phyloP scores from a whole-genome alignment of 2,888 invertebrate species.

The Cephus pulcher region DNA sequence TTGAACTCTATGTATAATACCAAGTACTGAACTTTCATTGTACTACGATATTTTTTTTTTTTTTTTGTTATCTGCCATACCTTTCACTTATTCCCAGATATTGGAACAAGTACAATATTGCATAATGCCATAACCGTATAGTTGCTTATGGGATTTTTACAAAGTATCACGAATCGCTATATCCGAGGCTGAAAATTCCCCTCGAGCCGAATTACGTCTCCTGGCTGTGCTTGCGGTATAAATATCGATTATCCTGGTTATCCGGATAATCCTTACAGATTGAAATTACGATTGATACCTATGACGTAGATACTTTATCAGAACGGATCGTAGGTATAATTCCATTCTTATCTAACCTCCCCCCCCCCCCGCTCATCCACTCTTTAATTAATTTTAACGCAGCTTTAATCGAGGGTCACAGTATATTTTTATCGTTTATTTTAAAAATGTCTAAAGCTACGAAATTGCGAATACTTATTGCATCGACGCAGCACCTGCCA shows the following conservation, averaged over 20 bases:
- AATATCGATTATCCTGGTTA: conserved; percentile 58
- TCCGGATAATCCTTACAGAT: conserved; percentile 59
- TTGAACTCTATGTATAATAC: not conserved
- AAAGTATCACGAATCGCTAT: conserved; percentile 36
- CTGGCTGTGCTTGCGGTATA: conserved; percentile 36
- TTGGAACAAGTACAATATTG: not conserved
- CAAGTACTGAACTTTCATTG: not conserved
- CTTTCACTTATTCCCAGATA: not conserved
- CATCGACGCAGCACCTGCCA: no score
- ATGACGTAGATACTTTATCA: not conserved
- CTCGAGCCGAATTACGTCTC: conserved; percentile 3
- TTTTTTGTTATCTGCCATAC: not conserved
- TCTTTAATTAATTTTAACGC: not conserved
- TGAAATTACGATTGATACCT: conserved; percentile 48
- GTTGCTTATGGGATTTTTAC: conserved; percentile 6
- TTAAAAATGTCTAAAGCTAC: not conserved
- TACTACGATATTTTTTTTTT: not conserved
- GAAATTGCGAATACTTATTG: not conserved
- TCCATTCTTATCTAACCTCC: not conserved
- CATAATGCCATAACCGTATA: not conserved
- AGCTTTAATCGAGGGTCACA: not conserved
- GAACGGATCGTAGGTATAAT: not conserved
- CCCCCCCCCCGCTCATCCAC: no score
- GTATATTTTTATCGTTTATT: not conserved
- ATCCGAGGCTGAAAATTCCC: conserved; percentile 38